Evolutionary conservation across 2,888 invertebrate genomes (phyloP).

Genomic region (Acanthoscelides obtectus): DNA sequence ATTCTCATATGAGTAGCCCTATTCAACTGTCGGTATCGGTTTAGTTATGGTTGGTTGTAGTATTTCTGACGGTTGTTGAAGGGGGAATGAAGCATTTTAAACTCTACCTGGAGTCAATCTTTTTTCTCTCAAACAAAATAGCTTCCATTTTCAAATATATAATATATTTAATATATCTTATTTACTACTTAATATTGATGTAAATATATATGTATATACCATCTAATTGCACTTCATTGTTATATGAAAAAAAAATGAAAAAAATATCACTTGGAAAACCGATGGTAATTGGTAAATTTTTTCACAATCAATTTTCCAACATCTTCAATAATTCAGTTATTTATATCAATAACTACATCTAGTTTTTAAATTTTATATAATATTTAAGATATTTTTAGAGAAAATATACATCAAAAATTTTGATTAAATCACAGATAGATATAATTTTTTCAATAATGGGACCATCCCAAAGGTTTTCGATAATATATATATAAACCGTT

Average conservation of each 20-base stretch:
- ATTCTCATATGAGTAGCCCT: neutral
- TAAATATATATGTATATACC: slow-evolving; percentile 56
- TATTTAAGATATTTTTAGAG: slow-evolving; percentile 54
- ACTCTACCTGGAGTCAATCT: slow-evolving; percentile 56
- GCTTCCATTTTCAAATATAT: slow-evolving; percentile 52
- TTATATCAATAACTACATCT: slow-evolving; percentile 44
- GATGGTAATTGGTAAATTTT: slow-evolving; percentile 13
- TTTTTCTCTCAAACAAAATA: slow-evolving; percentile 64
- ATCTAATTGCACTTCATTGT: slow-evolving; percentile 61
- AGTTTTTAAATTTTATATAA: slow-evolving; percentile 49
- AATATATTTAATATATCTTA: slow-evolving; percentile 51
- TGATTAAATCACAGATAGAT: slow-evolving; percentile 58
- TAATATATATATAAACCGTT: slow-evolving; percentile 24
- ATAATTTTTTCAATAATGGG: slow-evolving; percentile 49
- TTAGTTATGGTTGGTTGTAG: slow-evolving; percentile 51
- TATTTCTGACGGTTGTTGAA: slow-evolving; percentile 48
- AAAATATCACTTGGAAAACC: slow-evolving; percentile 33
- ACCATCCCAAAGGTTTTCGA: slow-evolving; percentile 40
- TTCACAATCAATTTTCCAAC: slow-evolving; percentile 29
- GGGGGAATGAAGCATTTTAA: slow-evolving; percentile 44
- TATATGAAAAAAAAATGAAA: slow-evolving; percentile 46
- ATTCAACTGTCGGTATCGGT: slow-evolving; percentile 57
- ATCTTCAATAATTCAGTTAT: slow-evolving; percentile 35
- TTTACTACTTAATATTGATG: slow-evolving; percentile 52
- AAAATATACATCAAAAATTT: slow-evolving; percentile 59